These are phyloP conservation scores for Falco rusticolus DNA, from an alignment of 2,797 vertebrate genomes.

Conservation along the genomic window DNA sequence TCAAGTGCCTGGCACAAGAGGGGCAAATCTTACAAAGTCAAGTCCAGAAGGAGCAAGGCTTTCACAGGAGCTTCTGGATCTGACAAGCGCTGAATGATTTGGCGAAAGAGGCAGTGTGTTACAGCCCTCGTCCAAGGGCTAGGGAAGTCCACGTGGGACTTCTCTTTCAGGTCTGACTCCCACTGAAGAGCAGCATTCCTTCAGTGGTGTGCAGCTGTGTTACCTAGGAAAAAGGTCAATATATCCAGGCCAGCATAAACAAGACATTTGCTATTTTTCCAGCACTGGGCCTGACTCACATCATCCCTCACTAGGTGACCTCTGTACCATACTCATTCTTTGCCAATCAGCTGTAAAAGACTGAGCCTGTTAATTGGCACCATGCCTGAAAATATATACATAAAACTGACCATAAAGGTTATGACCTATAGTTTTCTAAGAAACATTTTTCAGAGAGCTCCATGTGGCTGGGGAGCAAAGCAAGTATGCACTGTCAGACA, in stretches of 20 bases:
- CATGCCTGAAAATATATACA: accelerated
- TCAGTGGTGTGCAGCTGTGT: background rate
- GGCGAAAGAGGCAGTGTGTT: background rate
- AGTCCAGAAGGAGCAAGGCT: background rate
- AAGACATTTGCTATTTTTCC: background rate
- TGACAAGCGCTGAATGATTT: accelerated
- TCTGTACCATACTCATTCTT: background rate
- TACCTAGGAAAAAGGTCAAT: background rate
- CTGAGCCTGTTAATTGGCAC: background rate
- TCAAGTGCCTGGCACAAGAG: background rate
- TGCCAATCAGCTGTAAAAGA: background rate
- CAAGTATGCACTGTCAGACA: background rate
- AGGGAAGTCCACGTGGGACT: background rate
- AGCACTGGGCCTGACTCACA: background rate
- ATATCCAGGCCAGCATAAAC: background rate
- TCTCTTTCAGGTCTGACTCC: background rate
- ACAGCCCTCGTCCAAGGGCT: background rate
- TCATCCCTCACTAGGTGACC: background rate
- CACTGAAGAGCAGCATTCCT: background rate
- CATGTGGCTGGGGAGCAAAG: background rate
- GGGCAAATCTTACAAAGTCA: background rate
- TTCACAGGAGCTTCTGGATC: background rate
- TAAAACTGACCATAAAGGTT: background rate
- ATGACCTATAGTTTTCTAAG: background rate
- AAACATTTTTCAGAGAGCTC: background rate